Evolutionary conservation across 2,113 vertebrate genomes (phyloP).

Genomic region (Hoplias malabaricus): DNA sequence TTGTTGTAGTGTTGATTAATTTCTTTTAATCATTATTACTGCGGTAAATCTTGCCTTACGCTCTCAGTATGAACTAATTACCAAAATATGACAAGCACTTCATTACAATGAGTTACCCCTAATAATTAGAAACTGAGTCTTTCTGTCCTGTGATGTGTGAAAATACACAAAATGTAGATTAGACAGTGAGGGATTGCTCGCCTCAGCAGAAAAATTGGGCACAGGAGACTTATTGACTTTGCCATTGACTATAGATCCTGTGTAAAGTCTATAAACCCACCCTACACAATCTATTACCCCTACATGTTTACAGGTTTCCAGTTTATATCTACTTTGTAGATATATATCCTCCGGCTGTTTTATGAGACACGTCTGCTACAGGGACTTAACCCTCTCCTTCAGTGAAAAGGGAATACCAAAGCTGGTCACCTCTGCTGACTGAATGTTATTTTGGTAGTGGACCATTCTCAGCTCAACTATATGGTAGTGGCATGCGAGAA

Average conservation of each 20-base stretch:
- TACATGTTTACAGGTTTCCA: too few species aligned
- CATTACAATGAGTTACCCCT: neutral
- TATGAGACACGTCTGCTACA: too few species aligned
- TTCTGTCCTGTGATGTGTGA: neutral
- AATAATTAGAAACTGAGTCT: neutral
- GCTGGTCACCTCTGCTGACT: too few species aligned
- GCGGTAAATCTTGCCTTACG: neutral
- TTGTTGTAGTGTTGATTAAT: neutral
- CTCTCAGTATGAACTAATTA: neutral
- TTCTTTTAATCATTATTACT: neutral
- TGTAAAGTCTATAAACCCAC: slow-evolving; percentile 6
- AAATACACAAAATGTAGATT: slow-evolving; percentile 22
- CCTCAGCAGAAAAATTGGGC: slow-evolving; percentile 1
- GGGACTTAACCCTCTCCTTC: too few species aligned
- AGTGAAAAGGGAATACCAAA: too few species aligned
- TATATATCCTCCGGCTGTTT: too few species aligned
- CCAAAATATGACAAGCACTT: neutral
- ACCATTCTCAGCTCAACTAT: too few species aligned
- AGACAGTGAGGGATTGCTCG: slow-evolving; percentile 10
- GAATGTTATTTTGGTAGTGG: too few species aligned
- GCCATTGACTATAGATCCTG: neutral
- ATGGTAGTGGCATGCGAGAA: too few species aligned
- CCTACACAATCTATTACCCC: neutral
- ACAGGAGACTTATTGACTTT: slow-evolving; percentile 10
- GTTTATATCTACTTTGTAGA: too few species aligned